Conservation (phyloP, 2,113 vertebrate species). For the Chaetops frenatus region DNA sequence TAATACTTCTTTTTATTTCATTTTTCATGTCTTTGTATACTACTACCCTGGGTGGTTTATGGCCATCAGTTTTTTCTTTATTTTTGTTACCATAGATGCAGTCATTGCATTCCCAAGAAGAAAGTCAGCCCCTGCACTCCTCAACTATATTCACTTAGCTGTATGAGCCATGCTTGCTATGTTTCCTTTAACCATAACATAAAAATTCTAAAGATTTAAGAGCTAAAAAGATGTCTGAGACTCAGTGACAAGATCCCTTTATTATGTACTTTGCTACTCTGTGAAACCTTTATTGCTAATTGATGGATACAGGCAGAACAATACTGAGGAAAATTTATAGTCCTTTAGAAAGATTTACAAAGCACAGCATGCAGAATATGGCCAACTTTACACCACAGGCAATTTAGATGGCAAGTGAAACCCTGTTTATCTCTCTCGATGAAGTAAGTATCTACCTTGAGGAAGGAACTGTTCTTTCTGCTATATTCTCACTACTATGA, state of each 20-base stretch:
- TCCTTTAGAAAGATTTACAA: neutral
- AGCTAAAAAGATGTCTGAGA: neutral
- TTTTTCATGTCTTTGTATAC: constrained; percentile 5
- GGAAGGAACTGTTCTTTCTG: neutral
- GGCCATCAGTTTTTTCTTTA: constrained; percentile 1
- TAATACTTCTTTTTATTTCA: neutral
- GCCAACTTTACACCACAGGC: neutral
- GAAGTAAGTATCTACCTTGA: neutral
- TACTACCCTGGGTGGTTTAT: neutral
- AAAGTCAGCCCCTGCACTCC: neutral
- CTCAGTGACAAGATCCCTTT: neutral
- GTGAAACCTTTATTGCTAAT: neutral
- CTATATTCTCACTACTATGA: neutral
- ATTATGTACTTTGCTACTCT: neutral
- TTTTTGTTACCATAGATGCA: constrained; percentile 17
- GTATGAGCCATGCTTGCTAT: neutral
- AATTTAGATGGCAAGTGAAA: neutral
- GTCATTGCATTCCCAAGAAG: neutral
- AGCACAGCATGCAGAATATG: neutral
- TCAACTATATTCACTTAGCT: neutral
- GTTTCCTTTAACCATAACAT: neutral
- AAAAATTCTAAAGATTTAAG: neutral
- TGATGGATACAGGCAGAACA: neutral
- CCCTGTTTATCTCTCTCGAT: neutral
- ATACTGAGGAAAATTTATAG: neutral